phyloP scores from a whole-genome alignment of 2,888 invertebrate genomes.

The Pyrrhosoma nymphula region DNA sequence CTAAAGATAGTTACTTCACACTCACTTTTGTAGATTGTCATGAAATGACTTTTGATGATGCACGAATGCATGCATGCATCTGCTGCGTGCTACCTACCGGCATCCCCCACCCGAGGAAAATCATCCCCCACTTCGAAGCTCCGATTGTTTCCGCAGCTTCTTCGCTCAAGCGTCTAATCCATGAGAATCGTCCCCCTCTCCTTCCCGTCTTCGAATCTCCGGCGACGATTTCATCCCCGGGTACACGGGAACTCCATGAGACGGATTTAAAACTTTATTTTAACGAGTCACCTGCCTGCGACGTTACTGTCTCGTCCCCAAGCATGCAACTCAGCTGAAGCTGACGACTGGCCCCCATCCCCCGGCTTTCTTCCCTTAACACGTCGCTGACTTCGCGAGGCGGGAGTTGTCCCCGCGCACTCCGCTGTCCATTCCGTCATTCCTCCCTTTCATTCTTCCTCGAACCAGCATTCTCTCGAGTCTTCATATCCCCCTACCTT shows the following conservation, averaged over 20 bases:
- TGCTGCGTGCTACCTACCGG: not conserved
- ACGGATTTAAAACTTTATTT: not conserved
- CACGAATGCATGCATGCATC: not conserved
- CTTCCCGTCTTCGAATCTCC: not conserved
- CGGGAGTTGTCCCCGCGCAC: not conserved
- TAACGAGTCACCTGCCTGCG: not conserved
- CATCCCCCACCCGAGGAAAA: not conserved
- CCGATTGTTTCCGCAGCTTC: not conserved
- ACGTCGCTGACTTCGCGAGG: not conserved
- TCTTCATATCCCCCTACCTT: not conserved
- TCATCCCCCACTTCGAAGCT: not conserved
- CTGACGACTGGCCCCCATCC: not conserved
- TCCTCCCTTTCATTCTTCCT: not conserved
- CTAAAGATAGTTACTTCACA: not conserved
- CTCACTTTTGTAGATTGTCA: not conserved
- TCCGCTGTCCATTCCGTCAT: not conserved
- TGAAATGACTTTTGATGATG: not conserved
- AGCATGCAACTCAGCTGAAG: not conserved
- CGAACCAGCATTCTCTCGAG: not conserved
- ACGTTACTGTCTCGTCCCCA: not conserved
- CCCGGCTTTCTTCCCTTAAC: not conserved
- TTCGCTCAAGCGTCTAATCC: not conserved
- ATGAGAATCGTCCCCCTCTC: not conserved
- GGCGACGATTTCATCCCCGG: not conserved
- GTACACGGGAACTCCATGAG: not conserved